Conservation (phyloP, 2,888 invertebrate genomes). For the Caradrina kadenii region DNA sequence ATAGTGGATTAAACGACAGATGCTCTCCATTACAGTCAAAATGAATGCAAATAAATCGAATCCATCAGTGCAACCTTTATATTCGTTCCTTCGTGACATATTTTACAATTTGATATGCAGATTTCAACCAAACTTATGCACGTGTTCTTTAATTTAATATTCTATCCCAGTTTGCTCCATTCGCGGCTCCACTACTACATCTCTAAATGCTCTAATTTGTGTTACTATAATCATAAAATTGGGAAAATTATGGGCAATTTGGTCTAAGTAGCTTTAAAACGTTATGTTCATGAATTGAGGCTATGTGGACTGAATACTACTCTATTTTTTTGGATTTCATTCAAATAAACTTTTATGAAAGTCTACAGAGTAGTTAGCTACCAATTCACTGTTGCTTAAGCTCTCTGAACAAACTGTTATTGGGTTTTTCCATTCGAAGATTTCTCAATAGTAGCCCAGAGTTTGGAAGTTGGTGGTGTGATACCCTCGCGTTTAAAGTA, state of each 20-base stretch:
- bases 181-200: neutral
- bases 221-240: slow-evolving; percentile 38
- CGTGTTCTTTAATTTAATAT: slow-evolving; percentile 46
- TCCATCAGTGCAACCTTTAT: slow-evolving; percentile 49
- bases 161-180: slow-evolving; percentile 37
- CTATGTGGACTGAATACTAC: slow-evolving; percentile 40
- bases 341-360: neutral
- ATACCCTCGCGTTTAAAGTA: no score
- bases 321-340: slow-evolving; percentile 7
- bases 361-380: neutral
- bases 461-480: no score
- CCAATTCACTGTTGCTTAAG: neutral
- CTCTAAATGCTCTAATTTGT: slow-evolving; percentile 46
- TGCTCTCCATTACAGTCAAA: slow-evolving; percentile 21
- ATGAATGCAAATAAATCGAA: slow-evolving; percentile 42
- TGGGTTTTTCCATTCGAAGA: no score
- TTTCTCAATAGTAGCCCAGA: no score
- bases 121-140: slow-evolving; percentile 33
- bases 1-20: slow-evolving; percentile 17
- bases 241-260: slow-evolving; percentile 35
- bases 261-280: slow-evolving; percentile 20
- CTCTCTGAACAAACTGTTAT: no score
- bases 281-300: slow-evolving; percentile 13
- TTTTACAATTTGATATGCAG: slow-evolving; percentile 39
- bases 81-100: slow-evolving; percentile 41